Evolutionary conservation across 1,140 invertebrate species (phyloP).

Genomic region (Camponotus floridanus): DNA sequence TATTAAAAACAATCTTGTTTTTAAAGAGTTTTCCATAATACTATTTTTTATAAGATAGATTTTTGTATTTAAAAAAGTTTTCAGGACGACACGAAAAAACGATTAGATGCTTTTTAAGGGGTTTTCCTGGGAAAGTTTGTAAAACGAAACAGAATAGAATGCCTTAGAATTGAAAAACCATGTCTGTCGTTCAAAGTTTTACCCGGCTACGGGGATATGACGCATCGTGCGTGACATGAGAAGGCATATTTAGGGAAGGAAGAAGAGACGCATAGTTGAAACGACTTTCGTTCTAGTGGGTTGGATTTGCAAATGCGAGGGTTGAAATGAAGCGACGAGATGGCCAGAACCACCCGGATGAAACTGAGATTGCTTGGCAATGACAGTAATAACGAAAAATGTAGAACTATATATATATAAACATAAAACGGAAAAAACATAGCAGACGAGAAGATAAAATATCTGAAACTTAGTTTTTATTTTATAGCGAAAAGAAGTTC

Average conservation of each 20-base stretch:
- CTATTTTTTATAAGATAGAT: background rate
- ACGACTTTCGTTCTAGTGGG: conserved; percentile 34
- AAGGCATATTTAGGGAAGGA: conserved; percentile 30
- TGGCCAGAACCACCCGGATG: conserved; percentile 35
- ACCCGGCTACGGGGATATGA: conserved; percentile 14
- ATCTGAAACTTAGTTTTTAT: conserved; percentile 13
- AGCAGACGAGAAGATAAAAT: conserved; percentile 32
- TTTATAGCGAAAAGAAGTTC: background rate
- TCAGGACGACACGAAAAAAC: background rate
- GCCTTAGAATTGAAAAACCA: conserved; percentile 76
- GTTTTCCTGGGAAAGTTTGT: background rate
- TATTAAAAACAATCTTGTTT: conserved; percentile 17
- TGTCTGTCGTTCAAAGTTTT: conserved; percentile 67
- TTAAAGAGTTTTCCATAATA: background rate
- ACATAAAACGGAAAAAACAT: conserved; percentile 16
- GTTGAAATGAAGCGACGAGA: conserved; percentile 30
- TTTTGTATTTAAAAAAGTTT: conserved; percentile 5
- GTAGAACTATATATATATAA: conserved; percentile 10
- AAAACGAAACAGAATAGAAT: conserved; percentile 1
- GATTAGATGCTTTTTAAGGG: background rate
- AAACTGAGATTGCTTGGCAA: conserved; percentile 61
- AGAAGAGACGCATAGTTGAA: conserved; percentile 17
- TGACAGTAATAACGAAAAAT: conserved; percentile 43
- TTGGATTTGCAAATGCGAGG: conserved; percentile 41
- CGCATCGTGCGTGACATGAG: conserved; percentile 7